A percentile compares a stretch with the other conserved stretches of the same genome.
Conservation (phyloP, 30 jellyfish, hydroid and myxozoan genomes). For the Haliclystus octoradiatus region DNA sequence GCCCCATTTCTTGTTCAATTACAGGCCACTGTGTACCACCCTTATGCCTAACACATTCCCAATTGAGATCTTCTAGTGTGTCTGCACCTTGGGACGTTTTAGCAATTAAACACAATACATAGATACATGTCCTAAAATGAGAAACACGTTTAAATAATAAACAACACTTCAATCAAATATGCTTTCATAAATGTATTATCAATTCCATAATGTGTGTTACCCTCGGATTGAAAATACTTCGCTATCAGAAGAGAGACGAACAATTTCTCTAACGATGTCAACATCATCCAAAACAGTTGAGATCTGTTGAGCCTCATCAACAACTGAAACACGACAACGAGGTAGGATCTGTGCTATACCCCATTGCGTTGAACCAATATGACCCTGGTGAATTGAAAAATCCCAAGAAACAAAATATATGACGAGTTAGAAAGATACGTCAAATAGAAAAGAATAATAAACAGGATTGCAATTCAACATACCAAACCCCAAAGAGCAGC, state of each 20-base stretch:
- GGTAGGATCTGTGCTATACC: constrained; percentile 46
- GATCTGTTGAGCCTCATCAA: not conserved
- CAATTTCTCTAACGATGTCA: constrained; percentile 48
- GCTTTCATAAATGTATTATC: too few relatives aligned
- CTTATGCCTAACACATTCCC: constrained; percentile 92
- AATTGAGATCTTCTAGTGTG: constrained; percentile 69
- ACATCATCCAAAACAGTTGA: constrained; percentile 19
- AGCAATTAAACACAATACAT: constrained; percentile 76
- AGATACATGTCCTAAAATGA: constrained; percentile 63
- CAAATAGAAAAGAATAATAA: too few relatives aligned
- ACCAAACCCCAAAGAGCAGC: constrained; percentile 95
- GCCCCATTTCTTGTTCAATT: constrained; percentile 76
- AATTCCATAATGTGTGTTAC: too few relatives aligned
- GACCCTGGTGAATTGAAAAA: too few relatives aligned
- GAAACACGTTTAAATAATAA: too few relatives aligned
- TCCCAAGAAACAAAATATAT: too few relatives aligned
- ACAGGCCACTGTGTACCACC: constrained; percentile 92
- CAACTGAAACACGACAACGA: constrained; percentile 7
- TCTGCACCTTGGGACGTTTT: constrained; percentile 93
- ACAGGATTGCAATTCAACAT: constrained; percentile 8
- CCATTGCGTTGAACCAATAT: constrained; percentile 65
- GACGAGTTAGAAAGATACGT: too few relatives aligned
- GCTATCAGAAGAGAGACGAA: constrained; percentile 57
- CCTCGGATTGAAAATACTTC: constrained; percentile 85
- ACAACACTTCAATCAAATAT: too few relatives aligned